Evolutionary conservation across 2,888 invertebrate genomes (phyloP), one percentile per base, ranked within the genome.

Genomic region (Patella pellucida): DNA sequence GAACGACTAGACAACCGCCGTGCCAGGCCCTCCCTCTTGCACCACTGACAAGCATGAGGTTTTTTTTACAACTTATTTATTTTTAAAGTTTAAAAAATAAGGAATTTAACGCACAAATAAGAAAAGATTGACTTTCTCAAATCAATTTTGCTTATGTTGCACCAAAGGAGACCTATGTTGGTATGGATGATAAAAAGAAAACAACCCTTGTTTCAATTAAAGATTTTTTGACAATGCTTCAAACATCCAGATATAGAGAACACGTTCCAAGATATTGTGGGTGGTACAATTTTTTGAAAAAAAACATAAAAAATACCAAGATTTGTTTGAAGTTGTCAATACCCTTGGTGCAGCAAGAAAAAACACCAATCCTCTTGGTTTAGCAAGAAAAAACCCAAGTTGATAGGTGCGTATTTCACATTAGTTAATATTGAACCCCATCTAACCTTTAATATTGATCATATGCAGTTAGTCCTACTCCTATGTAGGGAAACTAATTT

Each of bases 291-390:
- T 78, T 15, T 76, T 74, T 16, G 41, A n/a, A 15, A 23, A 73
- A 4, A 2, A n/a, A 23, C 15, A 54, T 0, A 68, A 72, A 7
- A 19, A 77, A 16, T 79, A 79, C 69, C 79, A 77, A 41, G 77
- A 79, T 79, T 75, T 75, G 12, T 79, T 79, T 77, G 77, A 79
- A 54, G 79, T 79, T 27, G 79, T 79, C 4, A 79, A 77, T 73
- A 76, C 79, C 51, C 71, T 79, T 15, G 77, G 77, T 27, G 78
- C 79, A 31, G 79, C 79, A n/a, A n/a, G n/a, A n/a, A n/a, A n/a
- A n/a, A n/a, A n/a, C n/a, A n/a, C n/a, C n/a, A n/a, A n/a, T n/a
- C n/a, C n/a, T n/a, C n/a, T n/a, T n/a, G n/a, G n/a, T n/a, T n/a
- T n/a, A n/a, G n/a, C 11, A 79, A 77, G 71, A 77, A 79, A 41